Percentiles rank a stretch among this genome's conserved stretches.
phyloP scores from a whole-genome alignment of 2,797 vertebrate species.

The Anabacerthia variegaticeps region DNA sequence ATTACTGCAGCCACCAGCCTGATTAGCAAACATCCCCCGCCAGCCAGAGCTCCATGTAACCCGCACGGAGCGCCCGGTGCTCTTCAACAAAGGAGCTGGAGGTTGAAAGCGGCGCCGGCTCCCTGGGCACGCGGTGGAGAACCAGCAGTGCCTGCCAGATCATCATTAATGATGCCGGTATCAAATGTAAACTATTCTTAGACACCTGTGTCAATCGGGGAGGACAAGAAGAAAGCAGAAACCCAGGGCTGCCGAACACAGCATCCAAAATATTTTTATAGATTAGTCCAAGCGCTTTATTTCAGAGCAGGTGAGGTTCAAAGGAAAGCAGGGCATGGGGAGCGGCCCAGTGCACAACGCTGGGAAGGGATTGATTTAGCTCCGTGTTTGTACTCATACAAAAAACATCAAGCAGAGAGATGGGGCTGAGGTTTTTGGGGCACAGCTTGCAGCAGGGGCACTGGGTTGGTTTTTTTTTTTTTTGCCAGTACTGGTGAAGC shows the following conservation, averaged over 20 bases:
- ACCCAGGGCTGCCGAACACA: not conserved
- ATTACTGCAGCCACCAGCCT: not conserved
- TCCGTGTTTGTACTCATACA: rapidly evolving
- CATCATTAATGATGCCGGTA: rapidly evolving
- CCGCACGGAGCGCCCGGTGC: not conserved
- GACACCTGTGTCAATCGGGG: not conserved
- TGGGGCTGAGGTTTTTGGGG: not conserved
- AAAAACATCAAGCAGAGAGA: not conserved
- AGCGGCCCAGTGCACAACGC: not conserved
- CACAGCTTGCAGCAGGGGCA: not conserved
- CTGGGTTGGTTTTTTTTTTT: not conserved
- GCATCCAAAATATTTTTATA: not conserved
- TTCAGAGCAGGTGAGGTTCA: not conserved
- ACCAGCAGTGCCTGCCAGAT: not conserved
- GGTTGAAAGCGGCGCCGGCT: not conserved
- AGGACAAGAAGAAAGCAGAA: not conserved
- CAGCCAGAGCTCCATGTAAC: not conserved
- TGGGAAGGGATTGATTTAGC: not conserved
- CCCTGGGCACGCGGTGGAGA: not conserved
- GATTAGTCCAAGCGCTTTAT: not conserved
- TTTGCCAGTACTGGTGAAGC: rapidly evolving
- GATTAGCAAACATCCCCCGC: not conserved
- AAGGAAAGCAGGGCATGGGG: not conserved
- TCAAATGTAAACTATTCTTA: not conserved
- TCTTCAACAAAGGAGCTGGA: not conserved